Evolutionary conservation across 2,113 vertebrate species (phyloP).

Genomic region (Clarias batrachus): DNA sequence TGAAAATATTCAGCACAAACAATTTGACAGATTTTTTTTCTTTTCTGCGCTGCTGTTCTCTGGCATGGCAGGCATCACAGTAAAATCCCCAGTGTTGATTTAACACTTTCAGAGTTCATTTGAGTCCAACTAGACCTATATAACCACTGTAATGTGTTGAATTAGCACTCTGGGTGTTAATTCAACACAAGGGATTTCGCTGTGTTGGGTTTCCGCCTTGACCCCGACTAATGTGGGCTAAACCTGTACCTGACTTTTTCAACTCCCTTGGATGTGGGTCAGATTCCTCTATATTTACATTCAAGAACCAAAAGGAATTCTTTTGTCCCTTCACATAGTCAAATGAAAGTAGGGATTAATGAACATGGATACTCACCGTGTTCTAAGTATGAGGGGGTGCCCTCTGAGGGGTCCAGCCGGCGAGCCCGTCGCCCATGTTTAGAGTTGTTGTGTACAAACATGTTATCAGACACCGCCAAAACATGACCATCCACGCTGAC

Average conservation of each 20-base stretch:
- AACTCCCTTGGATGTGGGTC: background rate
- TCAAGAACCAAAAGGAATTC: background rate
- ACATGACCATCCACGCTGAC: conserved; percentile 89
- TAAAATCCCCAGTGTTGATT: too few relatives aligned
- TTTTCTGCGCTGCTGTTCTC: too few relatives aligned
- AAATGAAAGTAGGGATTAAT: background rate
- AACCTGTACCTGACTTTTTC: background rate
- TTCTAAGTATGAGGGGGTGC: conserved; percentile 89
- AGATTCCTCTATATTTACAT: background rate
- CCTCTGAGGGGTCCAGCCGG: conserved; percentile 89
- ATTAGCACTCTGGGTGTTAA: too few relatives aligned
- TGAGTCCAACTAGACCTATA: too few relatives aligned
- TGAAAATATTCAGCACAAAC: background rate
- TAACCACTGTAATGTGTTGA: too few relatives aligned
- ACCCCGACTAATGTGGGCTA: background rate
- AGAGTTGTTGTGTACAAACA: conserved; percentile 92
- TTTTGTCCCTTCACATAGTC: background rate
- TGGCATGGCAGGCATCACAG: too few relatives aligned
- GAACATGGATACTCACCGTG: conserved; percentile 79
- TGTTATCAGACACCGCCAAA: conserved; percentile 88
- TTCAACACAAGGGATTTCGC: too few relatives aligned
- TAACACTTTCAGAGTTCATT: too few relatives aligned
- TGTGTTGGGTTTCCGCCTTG: background rate
- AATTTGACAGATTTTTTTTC: too few relatives aligned
- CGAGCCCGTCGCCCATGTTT: conserved; percentile 88